A percentile compares a stretch with the other conserved stretches of the same genome.
Evolutionary conservation across 1,140 invertebrate genomes (phyloP).

Genomic region (Drosophila kanapiae): DNA sequence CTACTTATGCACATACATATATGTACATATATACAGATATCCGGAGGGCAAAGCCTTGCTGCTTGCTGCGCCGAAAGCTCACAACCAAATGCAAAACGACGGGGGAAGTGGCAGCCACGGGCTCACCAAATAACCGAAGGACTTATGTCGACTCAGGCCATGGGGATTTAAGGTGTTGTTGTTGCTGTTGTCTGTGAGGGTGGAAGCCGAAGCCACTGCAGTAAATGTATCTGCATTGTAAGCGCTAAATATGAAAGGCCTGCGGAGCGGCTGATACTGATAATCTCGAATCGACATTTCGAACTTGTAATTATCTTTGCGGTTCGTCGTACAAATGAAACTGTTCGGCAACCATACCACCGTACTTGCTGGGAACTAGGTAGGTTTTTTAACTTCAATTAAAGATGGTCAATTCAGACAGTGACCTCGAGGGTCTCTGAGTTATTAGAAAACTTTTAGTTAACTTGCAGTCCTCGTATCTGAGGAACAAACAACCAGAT

Average conservation of each 20-base stretch:
- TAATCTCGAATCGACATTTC: conserved; percentile 38
- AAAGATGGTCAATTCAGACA: background rate
- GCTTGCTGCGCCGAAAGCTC: conserved; percentile 44
- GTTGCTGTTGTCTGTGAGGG: background rate
- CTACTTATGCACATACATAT: conserved; percentile 23
- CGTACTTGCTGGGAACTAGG: background rate
- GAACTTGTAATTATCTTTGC: conserved; percentile 33
- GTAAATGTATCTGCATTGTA: conserved; percentile 50
- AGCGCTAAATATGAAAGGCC: conserved; percentile 34
- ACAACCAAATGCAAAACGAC: conserved; percentile 42
- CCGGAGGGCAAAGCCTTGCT: conserved; percentile 2
- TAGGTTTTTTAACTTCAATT: background rate
- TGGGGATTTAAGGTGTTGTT: conserved; percentile 50
- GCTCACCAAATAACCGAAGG: conserved; percentile 56
- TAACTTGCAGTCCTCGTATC: background rate
- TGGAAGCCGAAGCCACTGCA: conserved; percentile 37
- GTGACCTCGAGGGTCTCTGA: background rate
- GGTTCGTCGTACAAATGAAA: background rate
- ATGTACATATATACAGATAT: conserved; percentile 24
- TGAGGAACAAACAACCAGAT: background rate
- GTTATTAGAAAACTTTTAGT: background rate
- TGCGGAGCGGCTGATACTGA: conserved; percentile 29
- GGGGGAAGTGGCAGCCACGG: conserved; percentile 15
- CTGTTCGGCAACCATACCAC: background rate
- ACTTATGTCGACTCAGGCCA: conserved; percentile 75